phyloP scores from a whole-genome alignment of 2,113 vertebrate genomes.

The Chaenogobius annularis region DNA sequence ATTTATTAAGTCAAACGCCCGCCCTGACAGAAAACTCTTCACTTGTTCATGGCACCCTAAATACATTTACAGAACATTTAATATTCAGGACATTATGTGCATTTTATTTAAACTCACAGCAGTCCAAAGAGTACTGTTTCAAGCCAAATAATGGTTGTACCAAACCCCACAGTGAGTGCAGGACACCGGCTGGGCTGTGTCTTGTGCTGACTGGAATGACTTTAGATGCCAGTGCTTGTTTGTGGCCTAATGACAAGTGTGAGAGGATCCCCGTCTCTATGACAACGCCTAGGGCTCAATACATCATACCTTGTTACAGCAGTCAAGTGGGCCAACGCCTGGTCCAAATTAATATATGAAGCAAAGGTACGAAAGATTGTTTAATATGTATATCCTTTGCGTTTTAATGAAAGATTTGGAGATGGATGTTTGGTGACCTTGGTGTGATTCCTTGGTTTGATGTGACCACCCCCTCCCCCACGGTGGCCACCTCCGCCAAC shows the following conservation, averaged over 20 bases:
- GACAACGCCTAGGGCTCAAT: constrained; percentile 85
- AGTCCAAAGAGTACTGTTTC: too few species aligned
- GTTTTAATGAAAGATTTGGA: constrained; percentile 62
- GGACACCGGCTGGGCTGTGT: constrained; percentile 62
- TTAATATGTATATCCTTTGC: constrained; percentile 70
- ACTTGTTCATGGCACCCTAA: too few species aligned
- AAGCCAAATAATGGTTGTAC: neutral
- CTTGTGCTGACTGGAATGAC: constrained; percentile 83
- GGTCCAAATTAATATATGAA: constrained; percentile 81
- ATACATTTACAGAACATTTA: too few species aligned
- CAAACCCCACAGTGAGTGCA: constrained; percentile 23
- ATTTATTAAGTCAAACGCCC: too few species aligned
- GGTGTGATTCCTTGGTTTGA: constrained; percentile 64
- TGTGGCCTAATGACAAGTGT: constrained; percentile 88
- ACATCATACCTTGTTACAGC: constrained; percentile 86
- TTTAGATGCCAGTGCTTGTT: constrained; percentile 83
- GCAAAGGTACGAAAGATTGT: constrained; percentile 59
- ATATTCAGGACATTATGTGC: too few species aligned
- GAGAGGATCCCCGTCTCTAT: constrained; percentile 84
- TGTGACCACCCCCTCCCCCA: too few species aligned
- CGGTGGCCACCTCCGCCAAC: too few species aligned
- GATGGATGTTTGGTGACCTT: constrained; percentile 73
- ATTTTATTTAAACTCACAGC: too few species aligned
- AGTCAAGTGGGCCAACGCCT: constrained; percentile 79
- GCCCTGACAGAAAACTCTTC: too few species aligned